A percentile compares a stretch with the other conserved stretches of the same genome.
These are phyloP conservation scores for Drosophila paranaensis DNA, from an alignment of 2,888 invertebrate species.

Conservation along the genomic window DNA sequence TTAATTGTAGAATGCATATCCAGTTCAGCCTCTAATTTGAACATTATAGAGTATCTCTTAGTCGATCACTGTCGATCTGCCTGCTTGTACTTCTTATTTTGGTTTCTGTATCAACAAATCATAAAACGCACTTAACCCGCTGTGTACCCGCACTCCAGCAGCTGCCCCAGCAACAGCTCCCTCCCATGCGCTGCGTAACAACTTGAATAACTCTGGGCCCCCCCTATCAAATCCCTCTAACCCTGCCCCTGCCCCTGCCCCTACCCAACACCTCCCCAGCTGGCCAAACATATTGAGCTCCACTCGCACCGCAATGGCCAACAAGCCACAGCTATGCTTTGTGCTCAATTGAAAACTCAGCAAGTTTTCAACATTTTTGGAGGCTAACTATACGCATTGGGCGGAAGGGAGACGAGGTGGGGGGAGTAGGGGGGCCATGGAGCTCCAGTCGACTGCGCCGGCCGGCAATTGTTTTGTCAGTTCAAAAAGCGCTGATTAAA, in stretches of 20 bases:
- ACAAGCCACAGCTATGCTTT: constrained; percentile 36
- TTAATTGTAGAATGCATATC: no score
- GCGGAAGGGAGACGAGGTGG: neutral
- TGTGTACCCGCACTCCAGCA: constrained; percentile 25
- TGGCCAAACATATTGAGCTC: constrained; percentile 69
- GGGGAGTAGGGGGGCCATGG: constrained; percentile 5
- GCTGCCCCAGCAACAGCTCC: constrained; percentile 3
- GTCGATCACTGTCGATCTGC: neutral
- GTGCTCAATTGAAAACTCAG: constrained; percentile 75
- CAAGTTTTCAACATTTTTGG: constrained; percentile 65
- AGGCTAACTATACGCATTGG: constrained; percentile 23
- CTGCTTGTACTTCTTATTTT: neutral
- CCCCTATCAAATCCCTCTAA: neutral
- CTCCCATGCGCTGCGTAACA: neutral
- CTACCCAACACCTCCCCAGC: constrained; percentile 22
- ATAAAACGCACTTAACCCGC: constrained; percentile 74
- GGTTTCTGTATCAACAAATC: constrained; percentile 58
- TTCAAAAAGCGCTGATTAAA: constrained; percentile 73
- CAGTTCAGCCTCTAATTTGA: no score
- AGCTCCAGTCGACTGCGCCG: constrained; percentile 51
- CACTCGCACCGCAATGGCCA: constrained; percentile 9
- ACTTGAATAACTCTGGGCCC: constrained; percentile 7
- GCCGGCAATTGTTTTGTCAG: constrained; percentile 75
- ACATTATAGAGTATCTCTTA: neutral
- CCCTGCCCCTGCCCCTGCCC: neutral